Percentiles rank a stretch among this genome's conserved stretches.
Evolutionary conservation across 1,140 invertebrate species (phyloP).

Genomic region (Bombus picipes): DNA sequence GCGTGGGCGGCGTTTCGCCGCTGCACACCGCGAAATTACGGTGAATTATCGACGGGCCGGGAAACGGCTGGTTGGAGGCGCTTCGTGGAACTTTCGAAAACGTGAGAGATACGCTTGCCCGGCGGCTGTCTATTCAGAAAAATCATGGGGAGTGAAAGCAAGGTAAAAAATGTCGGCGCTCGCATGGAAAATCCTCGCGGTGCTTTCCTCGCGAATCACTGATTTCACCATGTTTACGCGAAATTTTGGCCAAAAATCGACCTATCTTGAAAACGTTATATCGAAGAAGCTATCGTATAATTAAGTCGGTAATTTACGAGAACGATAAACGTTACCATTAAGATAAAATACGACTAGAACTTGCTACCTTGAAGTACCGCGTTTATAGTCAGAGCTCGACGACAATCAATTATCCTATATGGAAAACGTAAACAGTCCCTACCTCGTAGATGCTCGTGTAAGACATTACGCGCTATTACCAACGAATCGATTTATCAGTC

Average conservation of each 20-base stretch:
- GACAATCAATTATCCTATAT: constrained; percentile 14
- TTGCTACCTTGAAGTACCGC: neutral
- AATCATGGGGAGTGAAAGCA: constrained; percentile 62
- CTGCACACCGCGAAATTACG: constrained; percentile 60
- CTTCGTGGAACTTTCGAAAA: constrained; percentile 68
- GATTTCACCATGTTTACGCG: neutral
- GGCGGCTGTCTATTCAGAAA: constrained; percentile 58
- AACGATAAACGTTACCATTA: neutral
- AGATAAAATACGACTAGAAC: neutral
- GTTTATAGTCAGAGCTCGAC: neutral
- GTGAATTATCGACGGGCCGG: constrained; percentile 61
- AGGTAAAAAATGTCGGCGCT: constrained; percentile 53
- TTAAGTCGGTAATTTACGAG: neutral
- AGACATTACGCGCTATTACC: neutral
- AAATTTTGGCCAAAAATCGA: neutral
- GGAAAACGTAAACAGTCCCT: constrained; percentile 18
- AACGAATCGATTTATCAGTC: neutral
- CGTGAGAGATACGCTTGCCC: constrained; percentile 51
- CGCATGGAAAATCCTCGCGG: constrained; percentile 9
- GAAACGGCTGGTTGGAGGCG: constrained; percentile 44
- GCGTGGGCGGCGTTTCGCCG: constrained; percentile 63
- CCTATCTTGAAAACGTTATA: neutral
- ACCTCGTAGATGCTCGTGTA: neutral
- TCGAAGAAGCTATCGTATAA: neutral
- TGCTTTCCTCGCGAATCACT: neutral